Base-by-base conservation (phyloP, 2,888 invertebrate species). In the Poecilobothrus nobilitatus region DNA sequence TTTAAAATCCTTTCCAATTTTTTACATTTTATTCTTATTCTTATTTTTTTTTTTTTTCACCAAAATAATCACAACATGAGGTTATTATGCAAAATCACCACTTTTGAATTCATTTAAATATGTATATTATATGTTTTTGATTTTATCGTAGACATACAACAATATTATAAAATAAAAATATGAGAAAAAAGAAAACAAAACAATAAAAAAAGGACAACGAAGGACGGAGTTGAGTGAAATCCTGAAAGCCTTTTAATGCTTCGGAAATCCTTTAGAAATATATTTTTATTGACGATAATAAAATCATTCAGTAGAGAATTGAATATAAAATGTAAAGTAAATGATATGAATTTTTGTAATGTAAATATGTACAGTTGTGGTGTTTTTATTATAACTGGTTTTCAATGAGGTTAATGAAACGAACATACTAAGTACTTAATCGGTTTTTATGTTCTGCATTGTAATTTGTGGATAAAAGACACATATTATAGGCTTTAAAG, bases 181-280 rank as follows among this genome's bases (percentile, higher is more conserved):
- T 53, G 53, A 53, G 3, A 53, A n/a, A n/a, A 53, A 6, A 53
- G 12, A 1, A 53, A 53, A 27, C 5, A 27, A 15, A 53, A 18
- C 12, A 53, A n/a, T n/a, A 53, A 53, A 53, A 53, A 53, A 53
- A 53, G 6, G 18, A 37, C 37, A 18, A 27, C 27, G 27, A 27
- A 27, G 27, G 27, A 27, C 27, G 27, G 5, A 53, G 53, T 53
- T 53, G 15, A 53, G 53, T 12, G 18, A 15, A 53, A 53, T 53
- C 53, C 18, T 53, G 15, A 53, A 53, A 53, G 53, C 53, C 53
- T 53, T 53, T 53, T 53, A 53, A 53, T 53, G 53, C 53, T 53
- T 53, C 53, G 53, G 53, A 53, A 53, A 53, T 53, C 53, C 53
- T 53, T 53, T 53, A 53, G 53, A 53, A 53, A 53, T 53, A 53